Evolutionary conservation across 2,113 vertebrate species (phyloP).

Genomic region (Taurulus bubalis): DNA sequence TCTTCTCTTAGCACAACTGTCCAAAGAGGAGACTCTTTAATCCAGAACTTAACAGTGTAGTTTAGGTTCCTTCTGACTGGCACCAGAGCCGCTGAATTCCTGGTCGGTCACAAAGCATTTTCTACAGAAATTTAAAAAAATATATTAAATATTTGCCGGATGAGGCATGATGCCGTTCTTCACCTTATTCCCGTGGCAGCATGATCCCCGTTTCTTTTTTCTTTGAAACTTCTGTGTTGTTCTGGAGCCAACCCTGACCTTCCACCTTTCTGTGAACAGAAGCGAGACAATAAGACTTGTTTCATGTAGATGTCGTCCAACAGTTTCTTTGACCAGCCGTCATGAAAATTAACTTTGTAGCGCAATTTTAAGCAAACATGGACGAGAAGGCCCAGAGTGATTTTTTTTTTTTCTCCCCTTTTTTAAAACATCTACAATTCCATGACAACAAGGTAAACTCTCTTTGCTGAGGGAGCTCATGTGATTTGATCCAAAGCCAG

Average conservation of each 20-base stretch:
- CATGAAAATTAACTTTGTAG: neutral
- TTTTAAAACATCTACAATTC: neutral
- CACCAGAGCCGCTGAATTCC: neutral
- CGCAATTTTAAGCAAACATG: neutral
- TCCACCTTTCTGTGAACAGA: neutral
- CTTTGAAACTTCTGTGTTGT: no score
- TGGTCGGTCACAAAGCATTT: neutral
- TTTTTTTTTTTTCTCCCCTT: neutral
- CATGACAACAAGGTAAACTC: neutral
- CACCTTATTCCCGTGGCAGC: neutral
- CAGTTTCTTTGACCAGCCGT: neutral
- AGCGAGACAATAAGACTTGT: neutral
- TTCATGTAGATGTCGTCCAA: no score
- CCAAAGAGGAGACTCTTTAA: no score
- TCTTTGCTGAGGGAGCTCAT: neutral
- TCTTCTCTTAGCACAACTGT: no score
- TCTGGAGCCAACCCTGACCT: neutral
- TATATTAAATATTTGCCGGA: neutral
- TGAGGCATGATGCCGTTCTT: neutral
- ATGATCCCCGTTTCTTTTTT: neutral
- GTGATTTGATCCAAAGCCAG: neutral
- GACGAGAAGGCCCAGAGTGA: neutral
- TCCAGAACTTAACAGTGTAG: no score
- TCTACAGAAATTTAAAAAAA: neutral
- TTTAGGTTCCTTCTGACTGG: neutral